These are phyloP conservation scores for Drosophila tripunctata DNA, from an alignment of 2,888 invertebrate species.

Conservation along the genomic window DNA sequence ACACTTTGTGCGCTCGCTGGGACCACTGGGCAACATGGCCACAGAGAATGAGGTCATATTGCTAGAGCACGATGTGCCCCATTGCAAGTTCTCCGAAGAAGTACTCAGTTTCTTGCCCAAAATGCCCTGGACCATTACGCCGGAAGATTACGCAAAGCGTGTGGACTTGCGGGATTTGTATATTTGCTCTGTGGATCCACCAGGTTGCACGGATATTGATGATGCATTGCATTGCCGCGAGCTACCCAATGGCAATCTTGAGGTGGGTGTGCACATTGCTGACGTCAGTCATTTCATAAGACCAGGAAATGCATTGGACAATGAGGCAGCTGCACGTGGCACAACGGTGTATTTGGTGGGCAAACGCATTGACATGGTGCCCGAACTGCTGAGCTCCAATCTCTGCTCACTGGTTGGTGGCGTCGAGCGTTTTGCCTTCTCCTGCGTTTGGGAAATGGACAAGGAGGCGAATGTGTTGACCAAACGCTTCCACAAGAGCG, in stretches of 20 bases:
- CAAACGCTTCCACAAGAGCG: constrained; percentile 95
- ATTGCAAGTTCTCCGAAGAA: constrained; percentile 96
- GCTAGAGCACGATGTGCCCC: constrained; percentile 98
- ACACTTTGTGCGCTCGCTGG: constrained; percentile 97
- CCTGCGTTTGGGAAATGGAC: constrained; percentile 97
- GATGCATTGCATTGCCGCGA: constrained; percentile 96
- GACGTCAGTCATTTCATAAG: constrained; percentile 99
- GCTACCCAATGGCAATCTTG: constrained; percentile 89
- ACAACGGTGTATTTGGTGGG: constrained; percentile 99
- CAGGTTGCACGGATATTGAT: constrained; percentile 99
- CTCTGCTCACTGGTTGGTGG: constrained; percentile 96
- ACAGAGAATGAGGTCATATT: constrained; percentile 99
- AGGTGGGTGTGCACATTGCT: constrained; percentile 99
- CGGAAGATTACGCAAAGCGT: constrained; percentile 91
- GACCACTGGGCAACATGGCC: constrained; percentile 95
- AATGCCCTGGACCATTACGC: constrained; percentile 94
- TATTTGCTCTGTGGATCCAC: constrained; percentile 98
- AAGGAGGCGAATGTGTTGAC: constrained; percentile 91
- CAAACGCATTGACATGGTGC: constrained; percentile 95
- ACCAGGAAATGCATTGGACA: constrained; percentile 95
- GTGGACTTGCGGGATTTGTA: constrained; percentile 93
- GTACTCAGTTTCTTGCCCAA: constrained; percentile 96
- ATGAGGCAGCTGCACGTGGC: constrained; percentile 95
- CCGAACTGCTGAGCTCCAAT: constrained; percentile 96
- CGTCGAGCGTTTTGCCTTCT: constrained; percentile 97